Evolutionary conservation across 2,888 invertebrate genomes (phyloP), one percentile per base, ranked within the genome.

Genomic region (Chydorus sphaericus): DNA sequence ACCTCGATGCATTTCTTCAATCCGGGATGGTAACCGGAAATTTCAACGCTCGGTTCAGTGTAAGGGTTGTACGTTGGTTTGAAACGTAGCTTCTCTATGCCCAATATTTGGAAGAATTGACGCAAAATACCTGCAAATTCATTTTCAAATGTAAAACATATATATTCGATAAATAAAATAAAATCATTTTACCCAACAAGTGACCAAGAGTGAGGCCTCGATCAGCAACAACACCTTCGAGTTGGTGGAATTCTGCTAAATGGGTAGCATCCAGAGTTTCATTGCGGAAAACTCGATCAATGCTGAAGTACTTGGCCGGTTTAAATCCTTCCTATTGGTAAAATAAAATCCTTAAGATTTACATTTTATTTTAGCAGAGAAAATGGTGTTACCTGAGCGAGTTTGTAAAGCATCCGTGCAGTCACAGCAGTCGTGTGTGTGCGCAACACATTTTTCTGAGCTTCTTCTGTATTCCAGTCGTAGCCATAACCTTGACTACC

Each of bases 41-140:
- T 90, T 74, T 98, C 98, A 97, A 98, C 97, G 66, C 94, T 94
- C 2, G 98, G 98, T 69, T 98, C 98, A 0, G 98, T 98, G 70
- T 98, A 98, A 0, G 98, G 98, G 75, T 98, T 98, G 71, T 96
- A 98, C 0, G 98, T 93, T 2, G 97, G 97, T 68, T 98, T 98
- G 74, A 97, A 98, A 69, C 92, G 85, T 61, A 98, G 72, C 64
- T 85, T 78, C 10, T 80, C 76, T 63, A 88, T 85, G 62, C 83
- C 85, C 59, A 98, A 77, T 69, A 94, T 88, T 58, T 76, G 79
- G 76, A 96, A 98, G 76, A 98, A 98, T 66, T 85, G 84, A 62
- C 89, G 80, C 48, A 98, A 78, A 1, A 83, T 79, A 1, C 86
- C 83, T 61, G 54, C 18, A 49, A 16, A n/a, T n/a, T n/a, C n/a